Evolutionary conservation across 2,113 vertebrate species (phyloP), one percentile per base, ranked within the genome.

Genomic region (Siniperca knerii): DNA sequence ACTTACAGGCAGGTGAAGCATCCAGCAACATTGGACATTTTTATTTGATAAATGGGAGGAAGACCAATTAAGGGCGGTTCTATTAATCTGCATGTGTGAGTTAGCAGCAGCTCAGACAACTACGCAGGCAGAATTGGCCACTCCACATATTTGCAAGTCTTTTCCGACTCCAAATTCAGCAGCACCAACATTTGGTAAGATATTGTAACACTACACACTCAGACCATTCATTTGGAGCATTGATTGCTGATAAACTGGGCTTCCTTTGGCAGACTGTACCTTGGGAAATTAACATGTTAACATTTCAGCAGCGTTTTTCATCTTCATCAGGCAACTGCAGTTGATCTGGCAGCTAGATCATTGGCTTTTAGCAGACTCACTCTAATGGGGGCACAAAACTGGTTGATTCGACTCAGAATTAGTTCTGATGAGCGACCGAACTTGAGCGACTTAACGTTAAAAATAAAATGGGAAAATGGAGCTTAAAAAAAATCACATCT

Each of bases 271-370:
- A 60, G 35, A 75, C 25, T 23, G 50, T 42, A 37, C 12, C 58
- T 4, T 33, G 72, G 60, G 54, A 82, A 82, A 81, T 75, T 11
- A 77, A 62, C 42, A 44, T 25, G 37, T 15, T 44, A 46, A 7
- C 70, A 48, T 78, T 46, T 40, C 16, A 50, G 48, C 23, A 4
- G 37, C 48, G 29, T 37, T 60, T 80, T 81, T 83, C 66, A 89
- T 89, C 69, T 81, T 82, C 54, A 74, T 82, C 66, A 73, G 33
- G 55, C 20, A 46, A n/a, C 46, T 20, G 76, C 82, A 62, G 54
- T 46, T 81, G 75, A 84, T 72, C 35, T 81, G 58, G 42, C 79
- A 64, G 74, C 20, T 46, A 50, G 57, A 71, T 44, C 6, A 5
- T 20, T 78, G 61, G 18, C 61, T 66, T 72, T 77, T 79, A 65